These are phyloP conservation scores for Cygnus olor DNA, from an alignment of 2,797 vertebrate genomes.

Conservation along the genomic window DNA sequence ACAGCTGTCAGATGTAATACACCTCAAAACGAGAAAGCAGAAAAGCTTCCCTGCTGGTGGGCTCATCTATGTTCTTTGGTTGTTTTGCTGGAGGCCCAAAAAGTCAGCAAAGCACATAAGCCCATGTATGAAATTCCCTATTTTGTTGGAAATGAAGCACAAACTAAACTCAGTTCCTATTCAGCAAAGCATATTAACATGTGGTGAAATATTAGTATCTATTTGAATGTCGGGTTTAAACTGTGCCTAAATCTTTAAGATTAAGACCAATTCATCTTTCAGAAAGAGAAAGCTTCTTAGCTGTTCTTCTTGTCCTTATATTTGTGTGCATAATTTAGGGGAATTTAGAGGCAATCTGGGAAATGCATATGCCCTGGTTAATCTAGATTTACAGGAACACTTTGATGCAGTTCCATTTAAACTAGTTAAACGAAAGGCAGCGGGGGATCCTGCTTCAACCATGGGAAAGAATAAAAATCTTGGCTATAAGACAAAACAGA, in stretches of 20 bases:
- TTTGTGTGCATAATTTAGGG: slow-evolving; percentile 48
- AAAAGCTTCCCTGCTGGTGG: slow-evolving; percentile 25
- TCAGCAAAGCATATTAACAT: background rate
- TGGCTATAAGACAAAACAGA: slow-evolving; percentile 57
- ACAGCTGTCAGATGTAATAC: slow-evolving; percentile 17
- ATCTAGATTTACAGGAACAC: slow-evolving; percentile 56
- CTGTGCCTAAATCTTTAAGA: background rate
- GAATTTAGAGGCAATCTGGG: slow-evolving; percentile 29
- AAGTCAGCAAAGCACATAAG: background rate
- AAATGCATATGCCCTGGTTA: slow-evolving; percentile 45
- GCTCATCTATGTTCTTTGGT: background rate
- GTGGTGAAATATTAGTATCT: background rate
- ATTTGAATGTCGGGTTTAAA: background rate
- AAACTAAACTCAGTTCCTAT: background rate
- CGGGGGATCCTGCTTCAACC: slow-evolving; percentile 27
- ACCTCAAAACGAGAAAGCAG: slow-evolving; percentile 32
- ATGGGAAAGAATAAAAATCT: slow-evolving; percentile 43
- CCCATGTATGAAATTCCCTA: background rate
- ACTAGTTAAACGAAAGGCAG: slow-evolving; percentile 51
- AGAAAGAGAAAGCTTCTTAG: slow-evolving; percentile 39
- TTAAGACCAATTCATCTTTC: background rate
- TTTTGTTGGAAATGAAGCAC: background rate
- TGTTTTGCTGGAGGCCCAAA: background rate
- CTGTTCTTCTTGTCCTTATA: slow-evolving; percentile 7
- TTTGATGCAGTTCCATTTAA: slow-evolving; percentile 56